These are phyloP conservation scores for Drosophila murphyi DNA, from an alignment of 1,140 invertebrate genomes.

Conservation along the genomic window DNA sequence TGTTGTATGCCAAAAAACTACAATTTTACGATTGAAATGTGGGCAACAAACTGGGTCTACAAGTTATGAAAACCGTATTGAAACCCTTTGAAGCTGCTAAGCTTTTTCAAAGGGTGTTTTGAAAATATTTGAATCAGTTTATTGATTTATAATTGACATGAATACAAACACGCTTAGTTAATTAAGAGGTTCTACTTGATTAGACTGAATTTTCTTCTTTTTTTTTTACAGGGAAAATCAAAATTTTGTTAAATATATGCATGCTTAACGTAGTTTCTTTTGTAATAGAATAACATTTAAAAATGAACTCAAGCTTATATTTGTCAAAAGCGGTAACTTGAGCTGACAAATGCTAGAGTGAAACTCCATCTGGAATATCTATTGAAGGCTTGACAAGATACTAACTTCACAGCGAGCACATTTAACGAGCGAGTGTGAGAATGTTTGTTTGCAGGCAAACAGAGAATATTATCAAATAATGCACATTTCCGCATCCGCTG, in stretches of 20 bases:
- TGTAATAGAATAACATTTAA: background rate
- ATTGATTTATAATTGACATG: background rate
- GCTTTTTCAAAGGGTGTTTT: background rate
- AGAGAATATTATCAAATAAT: constrained; percentile 68
- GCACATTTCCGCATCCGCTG: constrained; percentile 74
- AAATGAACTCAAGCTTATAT: background rate
- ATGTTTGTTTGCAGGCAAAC: constrained; percentile 13
- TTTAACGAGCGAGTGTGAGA: constrained; percentile 11
- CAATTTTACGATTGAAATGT: background rate
- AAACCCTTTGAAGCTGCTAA: background rate
- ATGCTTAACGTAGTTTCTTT: no score
- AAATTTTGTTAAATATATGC: no score
- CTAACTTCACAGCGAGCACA: constrained; percentile 16
- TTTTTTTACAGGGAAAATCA: no score
- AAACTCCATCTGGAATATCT: constrained; percentile 7
- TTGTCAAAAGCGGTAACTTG: background rate
- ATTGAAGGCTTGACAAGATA: constrained; percentile 11
- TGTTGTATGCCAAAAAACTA: background rate
- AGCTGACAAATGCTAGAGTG: constrained; percentile 6
- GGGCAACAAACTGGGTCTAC: background rate
- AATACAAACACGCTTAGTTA: background rate
- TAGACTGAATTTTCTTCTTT: no score
- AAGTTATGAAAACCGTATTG: background rate
- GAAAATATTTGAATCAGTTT: background rate
- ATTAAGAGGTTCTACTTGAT: no score